Conservation (phyloP, 2,888 invertebrate genomes). For the Argyra leucocephala region DNA sequence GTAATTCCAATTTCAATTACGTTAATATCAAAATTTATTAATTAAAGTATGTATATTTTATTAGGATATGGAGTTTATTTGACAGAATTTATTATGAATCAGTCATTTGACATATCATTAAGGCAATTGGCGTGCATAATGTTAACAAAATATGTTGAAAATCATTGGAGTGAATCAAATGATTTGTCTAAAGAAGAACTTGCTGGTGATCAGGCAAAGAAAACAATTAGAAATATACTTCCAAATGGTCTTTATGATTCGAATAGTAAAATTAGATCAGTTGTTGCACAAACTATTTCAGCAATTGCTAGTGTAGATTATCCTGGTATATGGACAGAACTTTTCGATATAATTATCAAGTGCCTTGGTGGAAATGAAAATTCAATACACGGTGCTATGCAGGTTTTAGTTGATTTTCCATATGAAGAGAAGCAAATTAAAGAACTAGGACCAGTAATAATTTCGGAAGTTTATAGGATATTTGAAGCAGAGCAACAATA, state of each 20-base stretch:
- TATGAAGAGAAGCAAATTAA: slow-evolving; percentile 59
- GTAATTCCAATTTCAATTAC: slow-evolving; percentile 33
- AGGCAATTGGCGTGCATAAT: slow-evolving; percentile 62
- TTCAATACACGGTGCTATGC: slow-evolving; percentile 62
- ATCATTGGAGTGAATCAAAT: slow-evolving; percentile 55
- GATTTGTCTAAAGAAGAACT: slow-evolving; percentile 43
- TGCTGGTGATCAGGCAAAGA: slow-evolving; percentile 49
- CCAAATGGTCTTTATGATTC: slow-evolving; percentile 57
- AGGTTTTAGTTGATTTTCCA: slow-evolving; percentile 58
- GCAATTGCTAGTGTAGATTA: slow-evolving; percentile 64
- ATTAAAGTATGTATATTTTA: slow-evolving; percentile 17
- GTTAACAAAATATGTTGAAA: slow-evolving; percentile 60
- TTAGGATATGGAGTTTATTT: slow-evolving; percentile 53
- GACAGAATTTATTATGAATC: slow-evolving; percentile 57
- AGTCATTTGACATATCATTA: slow-evolving; percentile 50
- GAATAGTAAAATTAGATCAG: slow-evolving; percentile 56
- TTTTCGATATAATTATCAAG: slow-evolving; percentile 57
- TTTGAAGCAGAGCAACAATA: slow-evolving; percentile 49
- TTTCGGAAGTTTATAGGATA: slow-evolving; percentile 61
- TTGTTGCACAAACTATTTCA: slow-evolving; percentile 61
- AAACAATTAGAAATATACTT: slow-evolving; percentile 52
- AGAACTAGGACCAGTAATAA: slow-evolving; percentile 56
- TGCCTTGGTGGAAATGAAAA: slow-evolving; percentile 52
- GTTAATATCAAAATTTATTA: background rate
- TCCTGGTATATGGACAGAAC: slow-evolving; percentile 60